phyloP scores from a whole-genome alignment of 2,113 vertebrate genomes.

The Cyprinodon variegatus region DNA sequence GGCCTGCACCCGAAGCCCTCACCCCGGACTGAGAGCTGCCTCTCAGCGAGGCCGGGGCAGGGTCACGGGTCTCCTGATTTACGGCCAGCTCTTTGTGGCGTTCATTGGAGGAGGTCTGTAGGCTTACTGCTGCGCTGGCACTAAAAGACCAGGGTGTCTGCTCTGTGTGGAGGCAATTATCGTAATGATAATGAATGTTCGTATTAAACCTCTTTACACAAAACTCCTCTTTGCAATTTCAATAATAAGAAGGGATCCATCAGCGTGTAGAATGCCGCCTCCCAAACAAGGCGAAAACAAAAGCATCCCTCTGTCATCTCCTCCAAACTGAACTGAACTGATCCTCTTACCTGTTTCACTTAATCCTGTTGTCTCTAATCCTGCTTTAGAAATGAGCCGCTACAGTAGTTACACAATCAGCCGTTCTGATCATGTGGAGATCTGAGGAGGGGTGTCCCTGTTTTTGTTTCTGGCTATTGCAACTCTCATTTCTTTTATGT shows the following conservation, averaged over 20 bases:
- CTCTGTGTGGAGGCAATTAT: constrained; percentile 63
- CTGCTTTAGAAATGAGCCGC: constrained; percentile 52
- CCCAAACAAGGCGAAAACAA: constrained; percentile 58
- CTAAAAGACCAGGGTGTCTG: constrained; percentile 53
- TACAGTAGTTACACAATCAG: constrained; percentile 66
- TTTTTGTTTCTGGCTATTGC: constrained; percentile 22
- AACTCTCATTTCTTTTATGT: not conserved
- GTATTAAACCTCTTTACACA: constrained; percentile 56
- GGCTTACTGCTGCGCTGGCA: constrained; percentile 40
- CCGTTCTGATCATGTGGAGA: constrained; percentile 56
- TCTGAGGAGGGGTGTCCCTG: constrained; percentile 24
- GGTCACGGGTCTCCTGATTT: constrained; percentile 77
- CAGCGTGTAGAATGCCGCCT: constrained; percentile 23
- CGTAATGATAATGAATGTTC: constrained; percentile 68
- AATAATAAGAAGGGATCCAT: constrained; percentile 49
- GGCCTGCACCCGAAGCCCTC: constrained; percentile 62
- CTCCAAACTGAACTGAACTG: constrained; percentile 52
- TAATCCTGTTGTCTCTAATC: constrained; percentile 74
- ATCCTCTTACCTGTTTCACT: constrained; percentile 74
- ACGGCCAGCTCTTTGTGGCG: constrained; percentile 65
- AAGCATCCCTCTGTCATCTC: constrained; percentile 59
- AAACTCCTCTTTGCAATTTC: constrained; percentile 42
- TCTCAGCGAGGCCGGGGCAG: constrained; percentile 62
- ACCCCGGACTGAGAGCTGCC: constrained; percentile 66
- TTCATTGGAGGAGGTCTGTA: constrained; percentile 49